A percentile compares a stretch with the other conserved stretches of the same genome.
Evolutionary conservation across 2,888 invertebrate species (phyloP).

Genomic region (Pristionchus entomophagus): DNA sequence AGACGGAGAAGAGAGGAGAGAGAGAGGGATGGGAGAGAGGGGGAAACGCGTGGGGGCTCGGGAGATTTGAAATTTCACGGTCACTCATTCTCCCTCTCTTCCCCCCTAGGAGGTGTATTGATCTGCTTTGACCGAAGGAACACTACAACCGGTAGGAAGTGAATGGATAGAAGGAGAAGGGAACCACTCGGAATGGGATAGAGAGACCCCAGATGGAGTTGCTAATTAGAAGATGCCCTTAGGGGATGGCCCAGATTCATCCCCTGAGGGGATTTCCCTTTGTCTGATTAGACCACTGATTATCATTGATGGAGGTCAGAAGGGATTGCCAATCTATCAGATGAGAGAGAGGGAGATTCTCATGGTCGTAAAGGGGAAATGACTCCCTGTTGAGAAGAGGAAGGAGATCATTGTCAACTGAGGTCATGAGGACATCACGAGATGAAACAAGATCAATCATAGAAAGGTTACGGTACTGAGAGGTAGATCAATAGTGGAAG

Average conservation of each 20-base stretch:
- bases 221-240: slow-evolving; percentile 22
- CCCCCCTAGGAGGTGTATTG: slow-evolving; percentile 11
- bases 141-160: slow-evolving; percentile 8
- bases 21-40: slow-evolving; percentile 22
- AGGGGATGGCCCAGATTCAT: neutral
- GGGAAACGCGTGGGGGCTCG: neutral
- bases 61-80: slow-evolving; percentile 47
- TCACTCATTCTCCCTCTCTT: slow-evolving; percentile 10
- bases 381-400: slow-evolving; percentile 16
- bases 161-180: neutral
- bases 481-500: neutral
- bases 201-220: neutral
- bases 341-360: slow-evolving; percentile 11
- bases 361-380: slow-evolving; percentile 40
- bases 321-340: neutral
- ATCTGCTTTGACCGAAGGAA: slow-evolving; percentile 26
- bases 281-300: neutral
- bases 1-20: slow-evolving; percentile 18
- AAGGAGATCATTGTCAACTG: slow-evolving; percentile 23
- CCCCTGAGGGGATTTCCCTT: neutral
- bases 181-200: neutral
- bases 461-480: neutral
- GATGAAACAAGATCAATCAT: neutral
- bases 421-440: neutral
- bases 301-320: neutral